These are phyloP conservation scores for Hemiprocne comata DNA, from an alignment of 2,113 vertebrate species.

Conservation along the genomic window DNA sequence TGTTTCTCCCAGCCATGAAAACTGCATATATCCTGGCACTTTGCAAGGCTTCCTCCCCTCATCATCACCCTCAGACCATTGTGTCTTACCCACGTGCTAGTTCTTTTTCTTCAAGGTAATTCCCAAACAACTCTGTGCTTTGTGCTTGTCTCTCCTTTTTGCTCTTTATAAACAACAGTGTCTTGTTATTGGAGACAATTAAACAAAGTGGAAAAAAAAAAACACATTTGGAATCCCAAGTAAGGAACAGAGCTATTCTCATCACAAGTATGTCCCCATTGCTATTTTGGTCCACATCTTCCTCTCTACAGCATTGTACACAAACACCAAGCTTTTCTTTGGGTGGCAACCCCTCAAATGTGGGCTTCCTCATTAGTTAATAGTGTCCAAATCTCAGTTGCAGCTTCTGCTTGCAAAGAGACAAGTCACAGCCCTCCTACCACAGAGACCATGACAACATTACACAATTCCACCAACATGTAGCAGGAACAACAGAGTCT, in stretches of 20 bases:
- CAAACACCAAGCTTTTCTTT: neutral
- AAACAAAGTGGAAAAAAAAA: neutral
- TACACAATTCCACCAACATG: neutral
- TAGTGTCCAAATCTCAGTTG: neutral
- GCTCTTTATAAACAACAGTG: neutral
- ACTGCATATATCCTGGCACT: too few species aligned
- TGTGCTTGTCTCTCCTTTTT: neutral
- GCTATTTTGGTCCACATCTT: neutral
- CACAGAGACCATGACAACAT: neutral
- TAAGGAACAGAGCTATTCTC: rapidly evolving
- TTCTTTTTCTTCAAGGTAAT: neutral
- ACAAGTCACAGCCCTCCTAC: neutral
- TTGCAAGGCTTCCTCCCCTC: neutral
- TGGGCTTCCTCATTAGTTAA: neutral
- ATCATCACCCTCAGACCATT: neutral
- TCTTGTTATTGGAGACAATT: neutral
- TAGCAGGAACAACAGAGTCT: rapidly evolving
- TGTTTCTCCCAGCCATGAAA: neutral
- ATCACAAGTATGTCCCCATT: rapidly evolving
- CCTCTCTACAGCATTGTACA: neutral
- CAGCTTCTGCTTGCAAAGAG: neutral
- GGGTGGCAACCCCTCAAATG: neutral
- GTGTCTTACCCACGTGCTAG: rapidly evolving
- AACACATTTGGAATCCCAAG: neutral
- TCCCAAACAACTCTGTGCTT: neutral